Conservation (phyloP, 2,888 invertebrate species). For the Cheilosia soror region DNA sequence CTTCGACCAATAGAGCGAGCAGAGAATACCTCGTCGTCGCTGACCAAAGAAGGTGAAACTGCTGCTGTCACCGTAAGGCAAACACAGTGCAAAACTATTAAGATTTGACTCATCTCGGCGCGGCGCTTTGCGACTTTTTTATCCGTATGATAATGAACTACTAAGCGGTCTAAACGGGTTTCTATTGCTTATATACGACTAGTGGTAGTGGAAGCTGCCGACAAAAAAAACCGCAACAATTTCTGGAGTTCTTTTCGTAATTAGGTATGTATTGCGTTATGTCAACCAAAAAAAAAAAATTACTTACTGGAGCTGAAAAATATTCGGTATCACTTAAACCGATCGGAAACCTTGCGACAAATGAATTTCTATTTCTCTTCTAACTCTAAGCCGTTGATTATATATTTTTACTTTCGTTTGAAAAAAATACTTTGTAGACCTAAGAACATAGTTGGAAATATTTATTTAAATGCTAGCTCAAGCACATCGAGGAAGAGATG, state of each 20-base stretch:
- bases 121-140: neutral
- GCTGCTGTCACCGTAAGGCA: neutral
- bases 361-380: constrained; percentile 12
- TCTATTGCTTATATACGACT: constrained; percentile 49
- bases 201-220: constrained; percentile 3
- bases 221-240: neutral
- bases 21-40: constrained; percentile 53
- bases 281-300: constrained; percentile 43
- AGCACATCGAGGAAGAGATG: constrained; percentile 4
- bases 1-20: constrained; percentile 77
- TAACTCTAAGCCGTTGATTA: neutral
- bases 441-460: neutral
- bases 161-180: constrained; percentile 41
- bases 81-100: constrained; percentile 12
- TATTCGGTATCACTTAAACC: constrained; percentile 8
- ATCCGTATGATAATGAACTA: constrained; percentile 32
- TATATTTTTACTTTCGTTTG: neutral
- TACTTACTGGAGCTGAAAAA: constrained; percentile 68
- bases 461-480: neutral
- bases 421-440: neutral
- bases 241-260: constrained; percentile 8
- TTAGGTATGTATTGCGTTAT: constrained; percentile 63
- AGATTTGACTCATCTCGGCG: constrained; percentile 23
- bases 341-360: neutral
- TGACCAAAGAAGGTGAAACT: constrained; percentile 9